A percentile compares a stretch with the other conserved stretches of the same genome.
Evolutionary conservation across 2,797 vertebrate species (phyloP).

Genomic region (Neostethus bicornis): DNA sequence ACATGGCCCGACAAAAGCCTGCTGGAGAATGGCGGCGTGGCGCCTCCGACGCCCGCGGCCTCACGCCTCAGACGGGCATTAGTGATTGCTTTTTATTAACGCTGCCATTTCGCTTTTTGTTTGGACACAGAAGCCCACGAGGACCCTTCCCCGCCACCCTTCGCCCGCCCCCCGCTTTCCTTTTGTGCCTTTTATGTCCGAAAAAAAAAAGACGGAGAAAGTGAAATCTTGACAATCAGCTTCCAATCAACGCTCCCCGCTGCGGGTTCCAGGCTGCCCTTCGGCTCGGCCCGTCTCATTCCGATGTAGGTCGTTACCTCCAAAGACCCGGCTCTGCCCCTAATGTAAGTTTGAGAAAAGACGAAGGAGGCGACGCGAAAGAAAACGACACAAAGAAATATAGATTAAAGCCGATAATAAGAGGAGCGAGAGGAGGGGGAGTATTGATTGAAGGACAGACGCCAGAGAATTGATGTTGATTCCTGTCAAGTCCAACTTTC

Average conservation of each 20-base stretch:
- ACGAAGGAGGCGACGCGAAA: constrained; percentile 83
- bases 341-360: constrained; percentile 86
- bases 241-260: constrained; percentile 78
- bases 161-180: constrained; percentile 1
- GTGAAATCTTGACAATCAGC: constrained; percentile 86
- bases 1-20: constrained; percentile 89
- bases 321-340: constrained; percentile 75
- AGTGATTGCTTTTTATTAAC: constrained; percentile 90
- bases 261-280: constrained; percentile 42
- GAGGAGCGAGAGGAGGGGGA: constrained; percentile 83
- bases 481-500: constrained; percentile 95
- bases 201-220: constrained; percentile 78
- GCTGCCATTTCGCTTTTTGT: constrained; percentile 86
- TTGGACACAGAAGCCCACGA: constrained; percentile 79
- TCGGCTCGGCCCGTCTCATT: constrained; percentile 77
- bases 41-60: constrained; percentile 89
- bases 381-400: constrained; percentile 95
- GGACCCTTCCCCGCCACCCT: constrained; percentile 54
- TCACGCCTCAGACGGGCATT: constrained; percentile 86
- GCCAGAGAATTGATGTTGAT: constrained; percentile 87
- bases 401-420: constrained; percentile 92
- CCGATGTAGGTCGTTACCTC: constrained; percentile 86
- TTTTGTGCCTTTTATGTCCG: constrained; percentile 81
- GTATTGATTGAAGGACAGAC: constrained; percentile 89
- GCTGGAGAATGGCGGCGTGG: constrained; percentile 67